A percentile compares a stretch with the other conserved stretches of the same genome.
phyloP scores from a whole-genome alignment of 30 jellyfish, hydroid and myxozoan genomes.

The Aurelia sp. region DNA sequence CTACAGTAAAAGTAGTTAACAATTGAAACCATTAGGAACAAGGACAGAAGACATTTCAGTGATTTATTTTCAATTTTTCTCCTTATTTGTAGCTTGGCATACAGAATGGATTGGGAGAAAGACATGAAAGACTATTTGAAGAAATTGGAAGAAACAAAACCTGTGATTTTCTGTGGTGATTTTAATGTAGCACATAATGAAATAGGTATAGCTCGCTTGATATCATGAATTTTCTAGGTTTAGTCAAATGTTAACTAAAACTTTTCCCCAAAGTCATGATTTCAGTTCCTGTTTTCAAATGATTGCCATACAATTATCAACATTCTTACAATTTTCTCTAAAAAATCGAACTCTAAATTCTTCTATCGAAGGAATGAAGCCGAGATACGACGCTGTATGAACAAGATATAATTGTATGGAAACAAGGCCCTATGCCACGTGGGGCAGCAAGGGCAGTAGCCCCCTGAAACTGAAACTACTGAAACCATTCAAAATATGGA shows the following conservation, averaged over 20 bases:
- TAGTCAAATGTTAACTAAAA: too few species aligned
- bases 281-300: too few species aligned
- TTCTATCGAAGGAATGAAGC: background rate
- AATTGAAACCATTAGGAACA: too few species aligned
- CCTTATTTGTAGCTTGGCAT: slow-evolving; percentile 67
- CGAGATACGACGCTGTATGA: background rate
- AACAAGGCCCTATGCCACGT: too few species aligned
- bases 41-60: too few species aligned
- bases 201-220: slow-evolving; percentile 63
- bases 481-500: too few species aligned
- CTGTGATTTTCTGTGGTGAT: slow-evolving; percentile 97
- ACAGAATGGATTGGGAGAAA: slow-evolving; percentile 92
- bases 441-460: too few species aligned
- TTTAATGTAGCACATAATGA: slow-evolving; percentile 99
- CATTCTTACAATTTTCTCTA: background rate
- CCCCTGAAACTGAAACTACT: too few species aligned
- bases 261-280: too few species aligned
- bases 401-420: background rate
- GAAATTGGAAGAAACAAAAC: slow-evolving; percentile 78
- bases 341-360: background rate
- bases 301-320: too few species aligned
- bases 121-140: slow-evolving; percentile 75
- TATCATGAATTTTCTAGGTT: background rate
- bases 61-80: too few species aligned
- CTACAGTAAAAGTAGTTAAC: too few species aligned